These are phyloP conservation scores for Drosophila ohnishii DNA, from an alignment of 1,140 invertebrate species.

Conservation along the genomic window DNA sequence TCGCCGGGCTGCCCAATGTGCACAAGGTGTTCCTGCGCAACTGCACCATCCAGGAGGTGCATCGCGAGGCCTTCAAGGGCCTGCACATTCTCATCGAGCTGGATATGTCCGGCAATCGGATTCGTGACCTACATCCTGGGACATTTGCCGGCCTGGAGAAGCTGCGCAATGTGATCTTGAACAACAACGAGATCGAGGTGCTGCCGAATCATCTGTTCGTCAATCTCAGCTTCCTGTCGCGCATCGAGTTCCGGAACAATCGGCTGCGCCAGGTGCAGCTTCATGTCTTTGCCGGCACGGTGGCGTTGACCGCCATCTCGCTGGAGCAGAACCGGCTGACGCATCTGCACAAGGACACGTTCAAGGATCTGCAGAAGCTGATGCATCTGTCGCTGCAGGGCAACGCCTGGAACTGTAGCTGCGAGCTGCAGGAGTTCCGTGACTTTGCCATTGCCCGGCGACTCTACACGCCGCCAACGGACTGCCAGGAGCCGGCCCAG, in stretches of 20 bases:
- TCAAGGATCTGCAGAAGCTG: conserved; percentile 86
- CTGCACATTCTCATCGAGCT: conserved; percentile 92
- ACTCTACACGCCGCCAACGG: conserved; percentile 88
- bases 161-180: conserved; percentile 88
- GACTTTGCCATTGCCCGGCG: conserved; percentile 89
- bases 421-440: conserved; percentile 90
- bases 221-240: conserved; percentile 89
- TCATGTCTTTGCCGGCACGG: conserved; percentile 88
- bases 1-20: conserved; percentile 89
- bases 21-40: conserved; percentile 90
- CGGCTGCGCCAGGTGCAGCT: conserved; percentile 87
- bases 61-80: conserved; percentile 89
- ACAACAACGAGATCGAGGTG: conserved; percentile 88
- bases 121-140: conserved; percentile 87
- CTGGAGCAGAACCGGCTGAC: conserved; percentile 89
- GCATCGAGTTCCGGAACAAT: conserved; percentile 90
- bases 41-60: conserved; percentile 88
- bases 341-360: conserved; percentile 85
- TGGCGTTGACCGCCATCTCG: conserved; percentile 87
- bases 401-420: conserved; percentile 96
- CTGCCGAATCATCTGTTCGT: conserved; percentile 90
- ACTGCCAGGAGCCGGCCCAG: conserved; percentile 87
- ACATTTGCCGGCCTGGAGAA: conserved; percentile 88
- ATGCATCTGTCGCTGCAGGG: conserved; percentile 90
- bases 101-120: conserved; percentile 91